Evolutionary conservation across 2,797 vertebrate species (phyloP).

Genomic region (Xenopus petersii): DNA sequence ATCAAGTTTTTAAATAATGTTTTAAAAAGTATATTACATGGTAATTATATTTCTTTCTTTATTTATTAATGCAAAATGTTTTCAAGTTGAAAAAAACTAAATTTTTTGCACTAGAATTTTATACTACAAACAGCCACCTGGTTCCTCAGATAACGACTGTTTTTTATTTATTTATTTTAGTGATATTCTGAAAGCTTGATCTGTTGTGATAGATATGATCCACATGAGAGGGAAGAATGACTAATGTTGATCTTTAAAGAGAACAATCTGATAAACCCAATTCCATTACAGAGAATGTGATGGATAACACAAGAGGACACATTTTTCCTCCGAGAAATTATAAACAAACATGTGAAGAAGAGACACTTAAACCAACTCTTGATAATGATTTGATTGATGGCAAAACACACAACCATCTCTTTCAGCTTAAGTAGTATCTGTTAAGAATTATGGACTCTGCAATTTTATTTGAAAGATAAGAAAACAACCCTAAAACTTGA

Average conservation of each 20-base stretch:
- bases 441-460: slow-evolving; percentile 36
- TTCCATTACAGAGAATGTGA: slow-evolving; percentile 47
- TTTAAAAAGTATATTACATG: too few relatives aligned
- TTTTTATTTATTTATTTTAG: not conserved
- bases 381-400: slow-evolving; percentile 50
- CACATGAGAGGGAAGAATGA: slow-evolving; percentile 44
- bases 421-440: slow-evolving; percentile 32
- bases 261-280: slow-evolving; percentile 49
- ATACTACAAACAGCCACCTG: not conserved
- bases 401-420: slow-evolving; percentile 36
- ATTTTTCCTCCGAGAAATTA: slow-evolving; percentile 47
- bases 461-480: slow-evolving; percentile 23
- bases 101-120: not conserved
- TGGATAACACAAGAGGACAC: slow-evolving; percentile 46
- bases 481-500: slow-evolving; percentile 24
- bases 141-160: not conserved
- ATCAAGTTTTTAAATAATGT: too few relatives aligned
- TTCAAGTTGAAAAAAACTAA: not conserved
- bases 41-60: too few relatives aligned
- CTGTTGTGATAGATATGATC: slow-evolving; percentile 46
- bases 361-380: slow-evolving; percentile 43
- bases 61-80: not conserved
- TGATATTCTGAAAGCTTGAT: slow-evolving; percentile 35
- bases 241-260: slow-evolving; percentile 48
- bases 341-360: slow-evolving; percentile 49